Conservation (phyloP, 2,888 invertebrate genomes). For the Eledona agricola region DNA sequence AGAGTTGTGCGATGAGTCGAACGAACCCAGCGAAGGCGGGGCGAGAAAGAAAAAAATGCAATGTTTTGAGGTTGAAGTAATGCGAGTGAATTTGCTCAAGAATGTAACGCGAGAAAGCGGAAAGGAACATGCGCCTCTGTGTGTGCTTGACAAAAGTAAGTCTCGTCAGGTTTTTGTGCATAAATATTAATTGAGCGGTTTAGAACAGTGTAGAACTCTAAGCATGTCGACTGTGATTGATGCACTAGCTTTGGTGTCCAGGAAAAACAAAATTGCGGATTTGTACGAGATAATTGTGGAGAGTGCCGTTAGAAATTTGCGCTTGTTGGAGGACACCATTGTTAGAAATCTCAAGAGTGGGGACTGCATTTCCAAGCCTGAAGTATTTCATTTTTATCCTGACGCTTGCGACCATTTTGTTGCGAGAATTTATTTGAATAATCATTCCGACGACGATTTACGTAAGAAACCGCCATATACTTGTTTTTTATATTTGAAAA, state of each 20-base stretch:
- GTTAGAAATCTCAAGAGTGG: slow-evolving; percentile 64
- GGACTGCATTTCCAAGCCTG: slow-evolving; percentile 63
- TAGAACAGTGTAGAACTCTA: slow-evolving; percentile 61
- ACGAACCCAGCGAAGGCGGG: slow-evolving; percentile 47
- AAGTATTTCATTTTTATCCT: slow-evolving; percentile 80
- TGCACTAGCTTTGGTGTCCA: slow-evolving; percentile 75
- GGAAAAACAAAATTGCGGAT: slow-evolving; percentile 70
- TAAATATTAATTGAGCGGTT: slow-evolving; percentile 28
- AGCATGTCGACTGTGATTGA: slow-evolving; percentile 74
- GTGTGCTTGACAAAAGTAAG: slow-evolving; percentile 74
- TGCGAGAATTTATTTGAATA: slow-evolving; percentile 76
- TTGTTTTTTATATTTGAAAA: slow-evolving; percentile 13
- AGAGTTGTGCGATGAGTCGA: slow-evolving; percentile 59
- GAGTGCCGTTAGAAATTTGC: slow-evolving; percentile 75
- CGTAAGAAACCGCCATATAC: too few species aligned
- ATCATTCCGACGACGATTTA: slow-evolving; percentile 72
- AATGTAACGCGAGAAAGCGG: slow-evolving; percentile 70
- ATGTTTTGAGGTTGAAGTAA: slow-evolving; percentile 61
- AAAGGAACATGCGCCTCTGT: slow-evolving; percentile 64
- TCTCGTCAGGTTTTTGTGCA: slow-evolving; percentile 21
- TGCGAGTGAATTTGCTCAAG: slow-evolving; percentile 70
- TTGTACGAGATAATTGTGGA: slow-evolving; percentile 80
- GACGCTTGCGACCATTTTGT: slow-evolving; percentile 78
- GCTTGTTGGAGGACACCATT: slow-evolving; percentile 71
- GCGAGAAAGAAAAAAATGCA: slow-evolving; percentile 53